Percentiles rank a stretch among this genome's conserved stretches.
Conservation (phyloP, 2,797 vertebrate genomes). For the Channa striata region DNA sequence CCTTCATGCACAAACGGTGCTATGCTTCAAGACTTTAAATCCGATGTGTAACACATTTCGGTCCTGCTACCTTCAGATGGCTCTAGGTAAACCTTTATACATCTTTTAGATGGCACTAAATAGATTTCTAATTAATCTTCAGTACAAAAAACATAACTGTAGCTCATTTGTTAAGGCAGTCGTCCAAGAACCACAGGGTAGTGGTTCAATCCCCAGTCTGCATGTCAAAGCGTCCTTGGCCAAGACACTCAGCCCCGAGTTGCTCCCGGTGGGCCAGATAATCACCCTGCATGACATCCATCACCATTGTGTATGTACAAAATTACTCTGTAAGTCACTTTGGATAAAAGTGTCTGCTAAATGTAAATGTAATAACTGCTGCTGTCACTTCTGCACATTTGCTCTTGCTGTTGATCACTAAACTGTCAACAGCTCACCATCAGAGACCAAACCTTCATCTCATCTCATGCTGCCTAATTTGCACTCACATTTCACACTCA, state of each 20-base stretch:
- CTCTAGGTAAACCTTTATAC: neutral
- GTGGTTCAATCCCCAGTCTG: no score
- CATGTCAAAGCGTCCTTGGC: no score
- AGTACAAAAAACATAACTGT: neutral
- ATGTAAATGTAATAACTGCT: no score
- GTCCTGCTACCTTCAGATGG: neutral
- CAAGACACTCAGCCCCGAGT: no score
- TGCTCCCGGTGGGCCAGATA: no score
- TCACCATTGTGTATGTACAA: no score
- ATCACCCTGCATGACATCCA: no score
- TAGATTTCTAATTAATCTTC: neutral
- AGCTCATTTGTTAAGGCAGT: no score
- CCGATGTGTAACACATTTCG: neutral
- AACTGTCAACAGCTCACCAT: constrained; percentile 9
- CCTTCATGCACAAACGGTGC: no score
- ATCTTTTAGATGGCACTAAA: neutral
- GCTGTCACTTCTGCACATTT: constrained; percentile 9
- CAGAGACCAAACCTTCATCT: neutral
- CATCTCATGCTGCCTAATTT: neutral
- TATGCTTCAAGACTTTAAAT: neutral
- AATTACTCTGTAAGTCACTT: no score
- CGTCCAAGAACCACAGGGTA: no score
- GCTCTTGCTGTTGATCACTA: neutral
- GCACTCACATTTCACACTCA: neutral
- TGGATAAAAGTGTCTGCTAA: no score